Conservation (phyloP, 2,888 invertebrate genomes). For the Lasioglossum lativentre region DNA sequence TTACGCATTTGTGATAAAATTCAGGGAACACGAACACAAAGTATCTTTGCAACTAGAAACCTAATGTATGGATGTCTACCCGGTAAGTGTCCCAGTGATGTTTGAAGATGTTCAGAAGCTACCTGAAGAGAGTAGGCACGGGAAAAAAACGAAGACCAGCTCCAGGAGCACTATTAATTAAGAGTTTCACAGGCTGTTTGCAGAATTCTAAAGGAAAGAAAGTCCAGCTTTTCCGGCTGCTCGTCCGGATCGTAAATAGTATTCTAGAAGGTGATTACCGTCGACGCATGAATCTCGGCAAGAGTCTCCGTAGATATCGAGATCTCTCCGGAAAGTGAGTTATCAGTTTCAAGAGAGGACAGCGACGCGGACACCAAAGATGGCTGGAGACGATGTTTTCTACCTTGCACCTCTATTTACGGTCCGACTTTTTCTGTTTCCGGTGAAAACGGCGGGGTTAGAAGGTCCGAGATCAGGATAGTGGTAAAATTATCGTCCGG, state of each 20-base stretch:
- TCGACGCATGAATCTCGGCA: background rate
- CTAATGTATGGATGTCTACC: background rate
- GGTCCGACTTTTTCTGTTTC: slow-evolving; percentile 26
- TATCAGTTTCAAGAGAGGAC: background rate
- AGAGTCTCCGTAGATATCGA: background rate
- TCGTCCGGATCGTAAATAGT: background rate
- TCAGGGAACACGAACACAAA: no score
- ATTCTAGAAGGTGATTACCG: background rate
- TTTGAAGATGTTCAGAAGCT: background rate
- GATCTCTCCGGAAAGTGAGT: background rate
- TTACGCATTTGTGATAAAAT: no score
- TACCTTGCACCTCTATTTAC: slow-evolving; percentile 19
- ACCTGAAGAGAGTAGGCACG: background rate
- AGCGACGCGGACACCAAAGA: slow-evolving; percentile 26
- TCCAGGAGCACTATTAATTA: background rate
- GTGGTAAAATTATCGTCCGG: slow-evolving; percentile 32
- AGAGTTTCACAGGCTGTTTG: background rate
- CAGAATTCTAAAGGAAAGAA: background rate
- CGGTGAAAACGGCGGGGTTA: slow-evolving; percentile 32
- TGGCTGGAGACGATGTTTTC: background rate
- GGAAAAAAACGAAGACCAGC: background rate
- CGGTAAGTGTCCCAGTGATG: no score
- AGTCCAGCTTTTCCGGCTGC: background rate
- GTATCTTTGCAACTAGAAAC: no score
- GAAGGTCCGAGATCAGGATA: slow-evolving; percentile 25